These are phyloP conservation scores for Theristicus caerulescens DNA, from an alignment of 2,113 vertebrate species.

Conservation along the genomic window DNA sequence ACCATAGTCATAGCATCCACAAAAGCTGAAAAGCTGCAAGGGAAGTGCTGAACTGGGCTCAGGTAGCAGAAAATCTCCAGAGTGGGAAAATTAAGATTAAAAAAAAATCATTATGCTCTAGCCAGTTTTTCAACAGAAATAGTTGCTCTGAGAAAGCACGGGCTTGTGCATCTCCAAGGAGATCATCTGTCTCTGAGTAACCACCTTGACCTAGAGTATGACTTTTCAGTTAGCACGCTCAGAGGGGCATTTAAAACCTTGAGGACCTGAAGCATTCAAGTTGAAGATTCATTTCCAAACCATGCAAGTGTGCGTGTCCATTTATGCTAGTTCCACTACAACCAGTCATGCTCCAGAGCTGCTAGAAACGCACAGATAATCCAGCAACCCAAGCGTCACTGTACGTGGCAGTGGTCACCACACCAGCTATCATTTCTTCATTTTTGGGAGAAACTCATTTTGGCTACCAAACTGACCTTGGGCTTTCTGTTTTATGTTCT, in stretches of 20 bases:
- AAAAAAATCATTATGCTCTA: neutral
- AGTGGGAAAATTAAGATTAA: neutral
- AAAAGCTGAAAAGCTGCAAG: neutral
- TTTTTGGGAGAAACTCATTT: neutral
- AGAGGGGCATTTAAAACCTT: neutral
- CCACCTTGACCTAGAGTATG: neutral
- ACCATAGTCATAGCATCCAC: no score
- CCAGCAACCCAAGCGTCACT: rapidly evolving
- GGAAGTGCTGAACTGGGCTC: neutral
- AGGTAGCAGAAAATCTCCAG: neutral
- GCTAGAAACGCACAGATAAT: rapidly evolving
- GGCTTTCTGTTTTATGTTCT: neutral
- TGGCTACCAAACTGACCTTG: neutral
- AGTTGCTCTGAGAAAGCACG: neutral
- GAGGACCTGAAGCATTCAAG: rapidly evolving
- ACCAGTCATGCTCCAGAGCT: neutral
- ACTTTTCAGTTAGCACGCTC: neutral
- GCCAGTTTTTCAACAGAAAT: neutral
- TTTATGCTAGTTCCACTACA: rapidly evolving
- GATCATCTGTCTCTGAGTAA: neutral
- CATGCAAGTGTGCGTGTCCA: no score
- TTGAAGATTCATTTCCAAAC: neutral
- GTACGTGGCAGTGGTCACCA: rapidly evolving
- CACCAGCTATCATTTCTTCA: neutral
- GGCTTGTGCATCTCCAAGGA: neutral